Evolutionary conservation across 2,888 invertebrate species (phyloP).

Genomic region (Tuberolachnus salignus): DNA sequence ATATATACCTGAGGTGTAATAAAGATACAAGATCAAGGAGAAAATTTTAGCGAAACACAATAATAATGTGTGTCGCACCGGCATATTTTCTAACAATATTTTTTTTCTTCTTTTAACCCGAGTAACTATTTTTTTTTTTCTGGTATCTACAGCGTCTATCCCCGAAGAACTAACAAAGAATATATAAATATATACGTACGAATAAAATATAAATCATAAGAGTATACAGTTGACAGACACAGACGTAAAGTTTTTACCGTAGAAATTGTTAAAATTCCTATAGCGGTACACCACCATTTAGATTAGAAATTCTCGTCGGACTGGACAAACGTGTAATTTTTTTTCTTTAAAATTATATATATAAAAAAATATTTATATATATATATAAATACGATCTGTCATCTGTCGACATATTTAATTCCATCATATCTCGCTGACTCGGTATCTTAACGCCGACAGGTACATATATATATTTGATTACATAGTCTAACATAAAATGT

Average conservation of each 20-base stretch:
- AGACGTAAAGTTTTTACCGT: not conserved
- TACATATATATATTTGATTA: not conserved
- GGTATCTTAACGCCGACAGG: not conserved
- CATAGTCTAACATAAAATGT: too few relatives aligned
- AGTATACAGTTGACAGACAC: not conserved
- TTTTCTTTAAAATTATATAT: not conserved
- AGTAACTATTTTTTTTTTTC: not conserved
- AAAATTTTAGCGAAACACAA: not conserved
- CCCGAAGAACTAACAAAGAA: not conserved
- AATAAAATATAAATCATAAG: slow-evolving; percentile 16
- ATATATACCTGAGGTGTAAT: not conserved
- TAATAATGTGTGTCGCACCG: not conserved
- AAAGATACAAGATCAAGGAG: not conserved
- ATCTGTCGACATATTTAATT: not conserved
- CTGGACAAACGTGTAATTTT: slow-evolving; percentile 16
- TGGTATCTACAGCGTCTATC: too few relatives aligned
- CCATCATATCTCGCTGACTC: not conserved
- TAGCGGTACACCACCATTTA: not conserved
- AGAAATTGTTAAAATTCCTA: not conserved
- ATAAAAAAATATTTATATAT: not conserved
- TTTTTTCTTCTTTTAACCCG: not conserved
- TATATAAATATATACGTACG: not conserved
- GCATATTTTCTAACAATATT: not conserved
- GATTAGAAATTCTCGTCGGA: not conserved
- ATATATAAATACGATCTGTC: not conserved